phyloP scores from a whole-genome alignment of 1,140 invertebrate species.

The Trichonephila clavipes region DNA sequence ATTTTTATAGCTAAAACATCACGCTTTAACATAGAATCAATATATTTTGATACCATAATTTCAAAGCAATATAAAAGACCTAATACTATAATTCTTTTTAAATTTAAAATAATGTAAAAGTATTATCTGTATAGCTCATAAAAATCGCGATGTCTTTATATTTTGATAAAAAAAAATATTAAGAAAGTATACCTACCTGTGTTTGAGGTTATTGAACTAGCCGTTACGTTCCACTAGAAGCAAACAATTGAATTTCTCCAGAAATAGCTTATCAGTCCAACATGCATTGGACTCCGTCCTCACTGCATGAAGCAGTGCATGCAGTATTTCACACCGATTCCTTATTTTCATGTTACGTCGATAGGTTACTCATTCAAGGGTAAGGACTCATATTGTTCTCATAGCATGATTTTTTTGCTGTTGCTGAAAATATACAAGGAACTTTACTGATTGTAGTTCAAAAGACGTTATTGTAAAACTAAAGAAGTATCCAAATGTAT shows the following conservation, averaged over 20 bases:
- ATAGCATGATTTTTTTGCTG: background rate
- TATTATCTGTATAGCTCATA: too few relatives aligned
- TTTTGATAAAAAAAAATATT: background rate
- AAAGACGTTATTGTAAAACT: too few relatives aligned
- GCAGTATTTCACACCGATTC: background rate
- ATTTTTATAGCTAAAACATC: too few relatives aligned
- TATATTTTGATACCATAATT: too few relatives aligned
- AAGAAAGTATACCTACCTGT: background rate
- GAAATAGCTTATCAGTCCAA: background rate
- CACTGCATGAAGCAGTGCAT: background rate
- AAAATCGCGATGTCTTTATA: too few relatives aligned
- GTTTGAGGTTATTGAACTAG: constrained; percentile 16
- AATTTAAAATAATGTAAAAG: too few relatives aligned
- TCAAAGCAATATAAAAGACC: too few relatives aligned
- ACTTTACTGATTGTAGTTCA: too few relatives aligned
- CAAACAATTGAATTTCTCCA: constrained; percentile 21
- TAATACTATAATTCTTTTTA: too few relatives aligned
- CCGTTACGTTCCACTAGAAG: constrained; percentile 39
- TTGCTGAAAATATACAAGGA: background rate
- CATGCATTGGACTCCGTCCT: background rate
- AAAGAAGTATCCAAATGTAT: too few relatives aligned
- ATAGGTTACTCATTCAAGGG: background rate
- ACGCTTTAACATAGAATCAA: too few relatives aligned
- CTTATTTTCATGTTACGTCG: background rate
- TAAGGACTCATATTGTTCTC: background rate